phyloP scores from a whole-genome alignment of 2,888 invertebrate genomes.

The Chrysolina americana region DNA sequence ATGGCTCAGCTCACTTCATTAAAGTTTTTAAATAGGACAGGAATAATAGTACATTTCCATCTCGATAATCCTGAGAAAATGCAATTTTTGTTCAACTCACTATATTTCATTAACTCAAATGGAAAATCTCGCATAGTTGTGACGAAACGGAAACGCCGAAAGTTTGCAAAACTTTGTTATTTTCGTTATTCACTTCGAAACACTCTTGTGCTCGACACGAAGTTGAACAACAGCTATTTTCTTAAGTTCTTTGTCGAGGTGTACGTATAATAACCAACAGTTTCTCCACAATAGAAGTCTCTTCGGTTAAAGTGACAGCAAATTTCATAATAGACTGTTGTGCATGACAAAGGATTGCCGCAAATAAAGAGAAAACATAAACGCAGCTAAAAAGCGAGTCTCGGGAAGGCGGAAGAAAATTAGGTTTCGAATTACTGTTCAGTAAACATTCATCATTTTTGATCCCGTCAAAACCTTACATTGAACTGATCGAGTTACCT shows the following conservation, averaged over 20 bases:
- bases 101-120: slow-evolving; percentile 27
- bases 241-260: slow-evolving; percentile 31
- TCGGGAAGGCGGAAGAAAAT: not conserved
- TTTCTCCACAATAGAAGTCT: slow-evolving; percentile 29
- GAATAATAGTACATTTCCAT: not conserved
- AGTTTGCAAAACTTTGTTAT: slow-evolving; percentile 27
- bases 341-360: slow-evolving; percentile 24
- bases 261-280: slow-evolving; percentile 24
- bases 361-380: slow-evolving; percentile 13
- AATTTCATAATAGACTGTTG: slow-evolving; percentile 29
- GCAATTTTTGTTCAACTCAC: slow-evolving; percentile 17
- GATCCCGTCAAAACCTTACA: not conserved
- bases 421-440: slow-evolving; percentile 8
- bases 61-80: slow-evolving; percentile 11
- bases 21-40: slow-evolving; percentile 2
- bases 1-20: not conserved
- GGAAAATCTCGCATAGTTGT: slow-evolving; percentile 14
- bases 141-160: slow-evolving; percentile 23
- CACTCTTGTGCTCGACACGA: slow-evolving; percentile 28
- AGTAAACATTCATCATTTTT: slow-evolving; percentile 10
- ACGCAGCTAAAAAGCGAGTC: slow-evolving; percentile 3
- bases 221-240: slow-evolving; percentile 32
- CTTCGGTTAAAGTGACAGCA: slow-evolving; percentile 31
- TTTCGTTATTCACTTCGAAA: slow-evolving; percentile 21
- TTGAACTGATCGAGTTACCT: not conserved